A percentile compares a stretch with the other conserved stretches of the same genome.
Evolutionary conservation across 2,797 vertebrate genomes (phyloP).

Genomic region (Sebastes minor): DNA sequence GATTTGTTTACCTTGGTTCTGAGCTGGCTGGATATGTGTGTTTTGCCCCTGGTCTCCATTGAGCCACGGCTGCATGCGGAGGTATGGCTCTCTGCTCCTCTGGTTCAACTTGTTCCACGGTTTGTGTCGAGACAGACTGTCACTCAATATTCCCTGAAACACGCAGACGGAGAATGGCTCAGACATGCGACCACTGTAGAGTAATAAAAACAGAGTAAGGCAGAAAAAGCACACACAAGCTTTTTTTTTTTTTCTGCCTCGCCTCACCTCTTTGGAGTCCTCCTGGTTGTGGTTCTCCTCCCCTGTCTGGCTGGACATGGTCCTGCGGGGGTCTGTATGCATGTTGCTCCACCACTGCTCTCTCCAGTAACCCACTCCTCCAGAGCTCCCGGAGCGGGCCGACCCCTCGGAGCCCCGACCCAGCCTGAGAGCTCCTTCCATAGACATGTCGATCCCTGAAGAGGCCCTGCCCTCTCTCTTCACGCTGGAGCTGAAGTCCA

Average conservation of each 20-base stretch:
- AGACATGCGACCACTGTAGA: slow-evolving; percentile 18
- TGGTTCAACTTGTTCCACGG: slow-evolving; percentile 96
- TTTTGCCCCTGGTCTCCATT: slow-evolving; percentile 94
- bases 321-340: slow-evolving; percentile 86
- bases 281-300: slow-evolving; percentile 84
- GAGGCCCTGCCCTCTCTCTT: slow-evolving; percentile 88
- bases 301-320: slow-evolving; percentile 74
- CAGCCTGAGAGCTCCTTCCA: slow-evolving; percentile 85
- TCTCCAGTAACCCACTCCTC: slow-evolving; percentile 90
- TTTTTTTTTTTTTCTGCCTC: not conserved
- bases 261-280: slow-evolving; percentile 81
- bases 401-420: slow-evolving; percentile 69
- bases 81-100: slow-evolving; percentile 94
- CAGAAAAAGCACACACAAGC: not conserved
- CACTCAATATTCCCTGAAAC: slow-evolving; percentile 92
- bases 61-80: slow-evolving; percentile 97
- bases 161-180: slow-evolving; percentile 28
- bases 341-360: slow-evolving; percentile 95
- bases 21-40: slow-evolving; percentile 76
- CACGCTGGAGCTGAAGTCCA: slow-evolving; percentile 86
- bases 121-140: slow-evolving; percentile 93
- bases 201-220: not conserved
- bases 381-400: slow-evolving; percentile 67
- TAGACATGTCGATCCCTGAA: slow-evolving; percentile 82
- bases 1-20: slow-evolving; percentile 76